Conservation (phyloP, 2,888 invertebrate genomes). For the Ganaspis brasiliensis region DNA sequence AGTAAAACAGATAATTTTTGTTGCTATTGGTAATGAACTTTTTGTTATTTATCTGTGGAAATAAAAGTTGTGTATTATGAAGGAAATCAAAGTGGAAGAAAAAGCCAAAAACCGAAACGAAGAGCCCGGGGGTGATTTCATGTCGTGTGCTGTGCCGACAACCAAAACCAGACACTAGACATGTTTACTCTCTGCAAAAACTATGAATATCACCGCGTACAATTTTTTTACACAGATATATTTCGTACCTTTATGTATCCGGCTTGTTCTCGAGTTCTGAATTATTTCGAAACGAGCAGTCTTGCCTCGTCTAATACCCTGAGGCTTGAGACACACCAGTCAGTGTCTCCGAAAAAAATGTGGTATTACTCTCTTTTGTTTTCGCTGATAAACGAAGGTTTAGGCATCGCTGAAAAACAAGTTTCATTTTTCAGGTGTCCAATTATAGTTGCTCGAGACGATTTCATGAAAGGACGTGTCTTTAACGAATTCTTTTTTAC, state of each 20-base stretch:
- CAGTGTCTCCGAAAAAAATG: slow-evolving; percentile 27
- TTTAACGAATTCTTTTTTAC: too few species aligned
- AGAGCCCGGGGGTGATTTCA: slow-evolving; percentile 71
- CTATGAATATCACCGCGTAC: slow-evolving; percentile 35
- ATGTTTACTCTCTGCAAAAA: slow-evolving; percentile 46
- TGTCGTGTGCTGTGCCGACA: slow-evolving; percentile 75
- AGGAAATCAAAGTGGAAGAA: slow-evolving; percentile 62
- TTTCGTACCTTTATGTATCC: slow-evolving; percentile 27
- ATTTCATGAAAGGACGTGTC: background rate
- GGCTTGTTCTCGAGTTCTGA: slow-evolving; percentile 60
- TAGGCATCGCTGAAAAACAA: slow-evolving; percentile 9
- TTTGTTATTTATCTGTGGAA: slow-evolving; percentile 8
- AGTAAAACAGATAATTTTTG: background rate
- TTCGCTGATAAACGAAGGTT: slow-evolving; percentile 22
- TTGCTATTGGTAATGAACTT: background rate
- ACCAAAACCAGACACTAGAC: slow-evolving; percentile 68
- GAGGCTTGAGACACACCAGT: slow-evolving; percentile 52
- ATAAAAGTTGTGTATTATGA: slow-evolving; percentile 55
- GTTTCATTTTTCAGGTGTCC: slow-evolving; percentile 11
- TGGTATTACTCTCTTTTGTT: slow-evolving; percentile 20
- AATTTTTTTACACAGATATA: slow-evolving; percentile 47
- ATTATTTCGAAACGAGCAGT: slow-evolving; percentile 74
- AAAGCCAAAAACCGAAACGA: slow-evolving; percentile 48
- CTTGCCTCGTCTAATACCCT: slow-evolving; percentile 66
- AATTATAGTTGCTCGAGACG: background rate